A percentile compares a stretch with the other conserved stretches of the same genome.
These are phyloP conservation scores for Geophilus truncorum DNA, from an alignment of 2,888 invertebrate genomes.

Conservation along the genomic window DNA sequence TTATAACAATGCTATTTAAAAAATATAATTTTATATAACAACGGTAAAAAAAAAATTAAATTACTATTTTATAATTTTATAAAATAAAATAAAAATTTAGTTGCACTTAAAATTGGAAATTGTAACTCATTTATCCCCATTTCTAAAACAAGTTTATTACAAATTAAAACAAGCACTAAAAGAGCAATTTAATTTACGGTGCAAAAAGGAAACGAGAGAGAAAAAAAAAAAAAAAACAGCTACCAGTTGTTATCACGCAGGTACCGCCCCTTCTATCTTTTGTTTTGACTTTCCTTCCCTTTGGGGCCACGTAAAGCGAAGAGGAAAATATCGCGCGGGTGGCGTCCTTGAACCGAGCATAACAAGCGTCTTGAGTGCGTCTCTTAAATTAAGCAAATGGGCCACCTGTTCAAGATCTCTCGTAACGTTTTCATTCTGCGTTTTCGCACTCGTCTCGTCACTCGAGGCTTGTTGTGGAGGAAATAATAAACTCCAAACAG, in stretches of 20 bases:
- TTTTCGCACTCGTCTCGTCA: background rate
- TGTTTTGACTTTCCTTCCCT: background rate
- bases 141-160: too few relatives aligned
- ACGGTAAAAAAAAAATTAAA: too few relatives aligned
- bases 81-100: too few relatives aligned
- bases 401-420: conserved; percentile 17
- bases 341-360: conserved; percentile 1
- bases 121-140: too few relatives aligned
- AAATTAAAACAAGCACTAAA: too few relatives aligned
- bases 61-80: too few relatives aligned
- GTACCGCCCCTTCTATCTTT: background rate
- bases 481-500: background rate
- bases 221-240: background rate
- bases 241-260: background rate
- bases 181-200: too few relatives aligned
- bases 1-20: too few relatives aligned
- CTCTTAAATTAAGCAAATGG: conserved; percentile 27
- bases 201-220: too few relatives aligned
- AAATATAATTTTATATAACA: too few relatives aligned
- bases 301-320: background rate
- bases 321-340: background rate
- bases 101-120: too few relatives aligned
- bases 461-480: background rate
- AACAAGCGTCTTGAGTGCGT: conserved; percentile 9
- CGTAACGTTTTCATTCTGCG: background rate